Evolutionary conservation across 2,113 vertebrate genomes (phyloP), one percentile per base, ranked within the genome.

Genomic region (Scomber colias): DNA sequence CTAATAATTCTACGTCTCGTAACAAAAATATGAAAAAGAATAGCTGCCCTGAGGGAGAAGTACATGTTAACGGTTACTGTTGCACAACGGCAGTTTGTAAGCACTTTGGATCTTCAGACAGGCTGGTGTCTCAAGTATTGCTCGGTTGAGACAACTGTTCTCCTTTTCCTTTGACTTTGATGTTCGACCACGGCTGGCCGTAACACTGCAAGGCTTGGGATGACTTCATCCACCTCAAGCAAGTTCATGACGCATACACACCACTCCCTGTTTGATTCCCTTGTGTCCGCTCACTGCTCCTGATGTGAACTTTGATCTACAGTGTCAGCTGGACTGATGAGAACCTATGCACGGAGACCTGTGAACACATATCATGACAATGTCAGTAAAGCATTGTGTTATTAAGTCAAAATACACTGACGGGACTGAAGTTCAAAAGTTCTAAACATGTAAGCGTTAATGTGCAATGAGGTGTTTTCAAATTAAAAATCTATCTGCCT

Each of bases 101-200:
- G 89, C 91, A 94, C 93, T 94, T 94, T 93, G 93, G 93, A 90
- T 93, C 87, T 89, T 90, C 77, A 87, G 81, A 88, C 82, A 66
- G 82, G 67, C 82, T 73, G 75, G 67, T 59, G 73, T 69, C 84
- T 90, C 85, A 77, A 82, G 87, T 85, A 82, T 75, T 71, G 87
- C 84, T 86, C 81, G 73, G 49, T 45, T 87, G 87, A 89, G 76
- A 77, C 69, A 7, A 56, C 84, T 30, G 0, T 35, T 85, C 63
- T 80, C 59, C 57, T 88, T 67, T 62, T 73, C 12, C 4, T 57
- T 56, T 46, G 59, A 86, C 68, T 77, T 73, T 5, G 15, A 79
- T 64, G 82, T 71, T 77, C 31, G 16, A 60, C 75, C 50, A 24
- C 61, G 14, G 68, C 70, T 44, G 83, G 83, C 69, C 79, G 44